Percentiles rank a stretch among this genome's conserved stretches.
Evolutionary conservation across 2,113 vertebrate species (phyloP).

Genomic region (Crotophaga sulcirostris): DNA sequence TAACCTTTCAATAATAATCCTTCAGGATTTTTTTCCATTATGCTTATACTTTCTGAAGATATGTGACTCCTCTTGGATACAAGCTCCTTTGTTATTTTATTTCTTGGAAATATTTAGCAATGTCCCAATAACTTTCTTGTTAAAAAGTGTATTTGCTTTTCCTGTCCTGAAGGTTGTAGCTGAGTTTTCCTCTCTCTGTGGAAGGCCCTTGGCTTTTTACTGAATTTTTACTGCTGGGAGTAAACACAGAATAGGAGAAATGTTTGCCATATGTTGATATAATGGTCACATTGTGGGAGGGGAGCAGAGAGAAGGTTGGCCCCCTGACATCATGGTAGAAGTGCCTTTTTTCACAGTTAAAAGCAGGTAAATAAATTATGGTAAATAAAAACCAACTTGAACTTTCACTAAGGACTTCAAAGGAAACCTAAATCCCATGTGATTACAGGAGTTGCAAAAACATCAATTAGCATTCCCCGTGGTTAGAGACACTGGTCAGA

Average conservation of each 20-base stretch:
- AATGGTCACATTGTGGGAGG: constrained; percentile 66
- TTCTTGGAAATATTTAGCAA: constrained; percentile 69
- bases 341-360: constrained; percentile 35
- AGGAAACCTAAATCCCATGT: constrained; percentile 32
- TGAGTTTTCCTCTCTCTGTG: constrained; percentile 45
- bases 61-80: constrained; percentile 60
- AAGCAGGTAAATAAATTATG: constrained; percentile 54
- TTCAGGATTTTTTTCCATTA: constrained; percentile 53
- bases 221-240: constrained; percentile 52
- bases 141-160: constrained; percentile 68
- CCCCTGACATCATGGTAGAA: constrained; percentile 58
- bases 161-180: constrained; percentile 57
- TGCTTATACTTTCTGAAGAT: constrained; percentile 51
- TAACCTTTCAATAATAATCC: constrained; percentile 63
- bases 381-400: constrained; percentile 58
- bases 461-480: not conserved
- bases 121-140: constrained; percentile 60
- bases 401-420: constrained; percentile 58
- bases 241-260: constrained; percentile 59
- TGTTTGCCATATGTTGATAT: constrained; percentile 70
- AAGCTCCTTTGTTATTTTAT: constrained; percentile 65
- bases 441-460: constrained; percentile 26
- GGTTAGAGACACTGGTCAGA: constrained; percentile 17
- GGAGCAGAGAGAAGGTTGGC: constrained; percentile 44
- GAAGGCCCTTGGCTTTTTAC: constrained; percentile 58